Evolutionary conservation across 1,140 invertebrate species (phyloP).

Genomic region (Pseudomyrmex dendroicus): DNA sequence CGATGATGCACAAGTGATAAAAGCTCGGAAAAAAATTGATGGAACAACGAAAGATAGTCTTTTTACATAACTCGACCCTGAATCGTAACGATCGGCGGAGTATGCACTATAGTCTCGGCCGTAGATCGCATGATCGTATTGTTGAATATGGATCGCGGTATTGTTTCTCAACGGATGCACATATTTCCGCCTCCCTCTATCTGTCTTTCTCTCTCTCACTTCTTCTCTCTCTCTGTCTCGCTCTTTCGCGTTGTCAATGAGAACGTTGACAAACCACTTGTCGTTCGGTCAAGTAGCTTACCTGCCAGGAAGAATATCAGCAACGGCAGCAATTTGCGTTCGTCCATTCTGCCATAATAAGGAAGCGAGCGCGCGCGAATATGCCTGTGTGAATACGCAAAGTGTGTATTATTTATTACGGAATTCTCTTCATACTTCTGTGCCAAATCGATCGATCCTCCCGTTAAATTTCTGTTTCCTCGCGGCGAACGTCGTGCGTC

Average conservation of each 20-base stretch:
- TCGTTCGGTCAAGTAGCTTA: slow-evolving; percentile 57
- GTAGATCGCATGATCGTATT: slow-evolving; percentile 30
- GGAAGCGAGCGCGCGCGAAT: slow-evolving; percentile 42
- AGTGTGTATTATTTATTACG: slow-evolving; percentile 61
- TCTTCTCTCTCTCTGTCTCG: slow-evolving; percentile 4
- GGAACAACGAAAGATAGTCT: slow-evolving; percentile 20
- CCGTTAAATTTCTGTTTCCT: slow-evolving; percentile 5
- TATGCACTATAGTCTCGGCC: slow-evolving; percentile 43
- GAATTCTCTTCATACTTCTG: slow-evolving; percentile 59
- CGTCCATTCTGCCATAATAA: slow-evolving; percentile 82
- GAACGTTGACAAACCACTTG: not conserved
- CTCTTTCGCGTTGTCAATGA: not conserved
- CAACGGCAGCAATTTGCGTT: slow-evolving; percentile 71
- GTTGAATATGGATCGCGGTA: slow-evolving; percentile 3
- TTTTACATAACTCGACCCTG: slow-evolving; percentile 74
- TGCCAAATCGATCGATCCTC: slow-evolving; percentile 36
- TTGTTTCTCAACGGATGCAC: slow-evolving; percentile 26
- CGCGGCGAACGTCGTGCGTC: not conserved
- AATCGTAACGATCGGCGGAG: slow-evolving; percentile 69
- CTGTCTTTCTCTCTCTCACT: not conserved
- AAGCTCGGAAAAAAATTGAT: not conserved
- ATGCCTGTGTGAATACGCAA: slow-evolving; percentile 11
- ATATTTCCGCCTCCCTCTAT: not conserved
- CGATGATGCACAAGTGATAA: not conserved
- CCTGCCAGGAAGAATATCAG: slow-evolving; percentile 79